Conservation (phyloP, 1,140 invertebrate species). For the Nephotettix cincticeps region DNA sequence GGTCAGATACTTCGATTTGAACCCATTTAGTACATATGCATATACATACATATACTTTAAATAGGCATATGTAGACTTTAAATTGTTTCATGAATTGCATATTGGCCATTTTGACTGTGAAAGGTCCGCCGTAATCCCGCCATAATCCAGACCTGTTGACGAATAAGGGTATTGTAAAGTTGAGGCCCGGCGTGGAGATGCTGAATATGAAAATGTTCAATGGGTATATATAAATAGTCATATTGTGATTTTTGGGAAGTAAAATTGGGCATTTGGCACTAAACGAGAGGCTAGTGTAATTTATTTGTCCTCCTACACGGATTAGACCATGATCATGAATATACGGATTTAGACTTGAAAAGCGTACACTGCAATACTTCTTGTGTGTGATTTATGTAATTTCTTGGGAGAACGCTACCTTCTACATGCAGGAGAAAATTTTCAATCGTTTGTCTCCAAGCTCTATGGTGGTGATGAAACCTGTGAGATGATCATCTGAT, state of each 20-base stretch:
- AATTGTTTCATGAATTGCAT: no score
- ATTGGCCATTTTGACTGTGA: no score
- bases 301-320: neutral
- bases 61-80: no score
- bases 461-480: no score
- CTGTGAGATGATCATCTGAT: no score
- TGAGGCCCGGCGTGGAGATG: neutral
- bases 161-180: conserved; percentile 18
- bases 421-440: no score
- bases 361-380: neutral
- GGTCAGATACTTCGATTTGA: no score
- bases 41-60: no score
- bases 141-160: conserved; percentile 37
- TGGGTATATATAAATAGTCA: neutral
- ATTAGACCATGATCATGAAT: neutral
- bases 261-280: neutral
- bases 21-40: no score
- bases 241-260: neutral
- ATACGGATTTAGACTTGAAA: neutral
- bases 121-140: neutral
- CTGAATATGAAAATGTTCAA: neutral
- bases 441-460: no score
- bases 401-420: no score
- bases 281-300: neutral
- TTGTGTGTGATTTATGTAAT: no score